Evolutionary conservation across 2,113 vertebrate species (phyloP).

Genomic region (Psilopsiagon aymara): DNA sequence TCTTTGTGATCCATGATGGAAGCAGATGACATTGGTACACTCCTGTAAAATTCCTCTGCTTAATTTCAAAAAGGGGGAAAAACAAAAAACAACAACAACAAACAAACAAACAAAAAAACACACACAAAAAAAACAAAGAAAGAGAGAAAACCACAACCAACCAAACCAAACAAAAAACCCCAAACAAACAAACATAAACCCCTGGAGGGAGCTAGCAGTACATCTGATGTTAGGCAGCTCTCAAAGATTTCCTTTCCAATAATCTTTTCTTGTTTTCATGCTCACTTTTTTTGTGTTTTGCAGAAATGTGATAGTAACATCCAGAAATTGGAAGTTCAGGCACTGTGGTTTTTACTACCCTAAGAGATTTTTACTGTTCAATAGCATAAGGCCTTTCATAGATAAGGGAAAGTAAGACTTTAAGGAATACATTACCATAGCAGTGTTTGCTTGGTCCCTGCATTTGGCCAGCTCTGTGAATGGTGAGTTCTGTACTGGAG

Average conservation of each 20-base stretch:
- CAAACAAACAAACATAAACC: not conserved
- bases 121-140: not conserved
- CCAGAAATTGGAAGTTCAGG: not conserved
- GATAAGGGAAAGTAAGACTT: not conserved
- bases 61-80: not conserved
- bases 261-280: not conserved
- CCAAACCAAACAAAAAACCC: not conserved
- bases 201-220: not conserved
- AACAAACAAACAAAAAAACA: not conserved
- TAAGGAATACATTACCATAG: not conserved
- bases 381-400: not conserved
- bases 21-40: not conserved
- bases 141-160: not conserved
- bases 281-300: not conserved
- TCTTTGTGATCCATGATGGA: not conserved
- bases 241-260: not conserved
- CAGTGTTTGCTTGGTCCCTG: slow-evolving; percentile 24
- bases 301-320: not conserved
- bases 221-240: not conserved
- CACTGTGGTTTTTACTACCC: not conserved
- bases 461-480: slow-evolving; percentile 11
- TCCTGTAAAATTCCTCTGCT: not conserved
- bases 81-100: rapidly evolving
- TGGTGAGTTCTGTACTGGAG: not conserved
- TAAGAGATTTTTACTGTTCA: not conserved